Evolutionary conservation across 2,888 invertebrate species (phyloP).

Genomic region (Priocnemis perturbator): DNA sequence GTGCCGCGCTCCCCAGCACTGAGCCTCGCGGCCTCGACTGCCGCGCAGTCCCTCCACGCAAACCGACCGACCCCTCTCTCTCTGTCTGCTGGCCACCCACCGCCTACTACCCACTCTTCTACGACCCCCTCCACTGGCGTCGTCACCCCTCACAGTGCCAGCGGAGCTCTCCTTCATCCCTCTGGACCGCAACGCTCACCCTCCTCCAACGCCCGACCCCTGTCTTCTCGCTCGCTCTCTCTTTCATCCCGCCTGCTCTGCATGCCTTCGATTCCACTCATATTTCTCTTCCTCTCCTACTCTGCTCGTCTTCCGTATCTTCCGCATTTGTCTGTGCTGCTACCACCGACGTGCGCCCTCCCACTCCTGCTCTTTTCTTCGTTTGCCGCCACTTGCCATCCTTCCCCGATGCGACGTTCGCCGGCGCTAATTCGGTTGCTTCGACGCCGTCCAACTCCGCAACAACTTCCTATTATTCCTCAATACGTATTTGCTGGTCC

Average conservation of each 20-base stretch:
- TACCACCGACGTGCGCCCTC: conserved; percentile 29
- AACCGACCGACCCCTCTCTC: conserved; percentile 71
- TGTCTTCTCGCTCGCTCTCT: conserved; percentile 13
- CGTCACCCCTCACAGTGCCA: conserved; percentile 41
- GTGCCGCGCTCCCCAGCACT: conserved; percentile 72
- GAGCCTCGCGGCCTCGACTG: conserved; percentile 76
- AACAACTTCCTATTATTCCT: too few relatives aligned
- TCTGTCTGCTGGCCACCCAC: conserved; percentile 10
- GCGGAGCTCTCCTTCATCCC: conserved; percentile 58
- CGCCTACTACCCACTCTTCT: not conserved
- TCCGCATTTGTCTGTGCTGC: conserved; percentile 1
- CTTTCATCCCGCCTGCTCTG: conserved; percentile 25
- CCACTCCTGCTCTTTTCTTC: not conserved
- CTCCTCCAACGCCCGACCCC: conserved; percentile 48
- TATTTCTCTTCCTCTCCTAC: conserved; percentile 19
- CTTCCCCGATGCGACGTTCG: too few relatives aligned
- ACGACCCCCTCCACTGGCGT: conserved; percentile 36
- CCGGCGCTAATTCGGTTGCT: too few relatives aligned
- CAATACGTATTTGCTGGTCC: too few relatives aligned
- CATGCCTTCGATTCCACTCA: conserved; percentile 29
- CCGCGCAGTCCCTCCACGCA: conserved; percentile 73
- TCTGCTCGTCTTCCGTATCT: conserved; percentile 1
- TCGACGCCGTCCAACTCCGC: too few relatives aligned
- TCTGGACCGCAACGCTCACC: conserved; percentile 65
- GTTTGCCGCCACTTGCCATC: too few relatives aligned